phyloP scores from a whole-genome alignment of 2,888 invertebrate species.

The Deilephila porcellus region DNA sequence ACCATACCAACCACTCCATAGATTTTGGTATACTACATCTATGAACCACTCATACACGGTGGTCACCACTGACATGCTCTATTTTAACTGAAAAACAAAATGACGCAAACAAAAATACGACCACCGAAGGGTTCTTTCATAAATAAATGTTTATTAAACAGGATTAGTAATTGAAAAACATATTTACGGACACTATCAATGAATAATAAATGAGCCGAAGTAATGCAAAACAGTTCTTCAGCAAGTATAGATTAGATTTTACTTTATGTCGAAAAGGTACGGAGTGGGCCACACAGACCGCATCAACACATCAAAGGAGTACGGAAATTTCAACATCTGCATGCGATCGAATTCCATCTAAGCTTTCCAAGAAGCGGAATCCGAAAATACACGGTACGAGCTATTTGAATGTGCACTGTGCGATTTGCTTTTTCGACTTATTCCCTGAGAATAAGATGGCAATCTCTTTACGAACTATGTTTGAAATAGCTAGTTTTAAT shows the following conservation, averaged over 20 bases:
- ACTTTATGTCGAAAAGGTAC: constrained; percentile 27
- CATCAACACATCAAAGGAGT: constrained; percentile 27
- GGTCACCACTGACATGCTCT: no score
- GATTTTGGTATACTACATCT: no score
- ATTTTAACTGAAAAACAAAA: background rate
- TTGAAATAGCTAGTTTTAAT: no score
- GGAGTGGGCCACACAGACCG: constrained; percentile 32
- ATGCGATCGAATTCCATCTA: constrained; percentile 13
- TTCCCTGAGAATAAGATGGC: no score
- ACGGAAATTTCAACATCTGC: constrained; percentile 24
- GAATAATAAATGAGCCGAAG: constrained; percentile 29
- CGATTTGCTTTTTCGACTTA: background rate
- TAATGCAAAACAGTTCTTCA: background rate
- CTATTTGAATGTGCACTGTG: background rate
- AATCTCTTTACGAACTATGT: no score
- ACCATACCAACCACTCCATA: no score
- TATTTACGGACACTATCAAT: constrained; percentile 12
- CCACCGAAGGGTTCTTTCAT: background rate
- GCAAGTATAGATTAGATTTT: background rate
- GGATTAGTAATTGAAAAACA: background rate
- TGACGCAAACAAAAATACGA: background rate
- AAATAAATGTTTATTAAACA: background rate
- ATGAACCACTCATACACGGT: no score
- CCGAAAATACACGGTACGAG: constrained; percentile 16
- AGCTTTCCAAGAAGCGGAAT: constrained; percentile 9